phyloP scores from a whole-genome alignment of 2,888 invertebrate species.

The Leistus spinibarbis region DNA sequence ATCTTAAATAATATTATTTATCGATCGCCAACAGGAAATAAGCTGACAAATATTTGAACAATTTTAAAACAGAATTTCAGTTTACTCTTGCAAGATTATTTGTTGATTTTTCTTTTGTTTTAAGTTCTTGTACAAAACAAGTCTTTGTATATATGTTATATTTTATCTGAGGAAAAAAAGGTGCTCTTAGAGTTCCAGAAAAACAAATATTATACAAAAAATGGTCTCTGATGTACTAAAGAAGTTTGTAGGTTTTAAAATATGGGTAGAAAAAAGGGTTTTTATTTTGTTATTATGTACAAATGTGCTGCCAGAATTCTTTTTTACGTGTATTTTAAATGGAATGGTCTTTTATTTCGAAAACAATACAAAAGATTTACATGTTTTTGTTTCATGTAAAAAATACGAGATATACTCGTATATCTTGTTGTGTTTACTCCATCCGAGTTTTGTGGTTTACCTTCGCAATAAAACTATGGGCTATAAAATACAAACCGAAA shows the following conservation, averaged over 20 bases:
- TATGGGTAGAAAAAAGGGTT: not conserved
- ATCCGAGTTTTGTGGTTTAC: not conserved
- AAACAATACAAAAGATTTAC: not conserved
- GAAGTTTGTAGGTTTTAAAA: not conserved
- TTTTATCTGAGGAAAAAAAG: too few relatives aligned
- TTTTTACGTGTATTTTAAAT: not conserved
- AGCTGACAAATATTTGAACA: not conserved
- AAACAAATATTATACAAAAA: not conserved
- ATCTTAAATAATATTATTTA: too few relatives aligned
- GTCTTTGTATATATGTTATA: too few relatives aligned
- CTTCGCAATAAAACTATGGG: not conserved
- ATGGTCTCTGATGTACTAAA: not conserved
- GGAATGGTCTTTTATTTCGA: not conserved
- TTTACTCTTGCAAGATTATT: not conserved
- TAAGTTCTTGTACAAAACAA: not conserved
- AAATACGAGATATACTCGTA: not conserved
- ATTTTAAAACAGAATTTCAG: too few relatives aligned
- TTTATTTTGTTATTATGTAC: not conserved
- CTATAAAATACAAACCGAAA: not conserved
- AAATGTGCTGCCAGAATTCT: too few relatives aligned
- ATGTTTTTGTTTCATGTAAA: not conserved
- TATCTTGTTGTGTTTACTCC: not conserved
- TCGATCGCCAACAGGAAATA: not conserved
- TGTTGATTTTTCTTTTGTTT: not conserved
- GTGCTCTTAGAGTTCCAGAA: too few relatives aligned